Base-by-base conservation (phyloP, 2,797 vertebrate species). In the Carapus acus region DNA sequence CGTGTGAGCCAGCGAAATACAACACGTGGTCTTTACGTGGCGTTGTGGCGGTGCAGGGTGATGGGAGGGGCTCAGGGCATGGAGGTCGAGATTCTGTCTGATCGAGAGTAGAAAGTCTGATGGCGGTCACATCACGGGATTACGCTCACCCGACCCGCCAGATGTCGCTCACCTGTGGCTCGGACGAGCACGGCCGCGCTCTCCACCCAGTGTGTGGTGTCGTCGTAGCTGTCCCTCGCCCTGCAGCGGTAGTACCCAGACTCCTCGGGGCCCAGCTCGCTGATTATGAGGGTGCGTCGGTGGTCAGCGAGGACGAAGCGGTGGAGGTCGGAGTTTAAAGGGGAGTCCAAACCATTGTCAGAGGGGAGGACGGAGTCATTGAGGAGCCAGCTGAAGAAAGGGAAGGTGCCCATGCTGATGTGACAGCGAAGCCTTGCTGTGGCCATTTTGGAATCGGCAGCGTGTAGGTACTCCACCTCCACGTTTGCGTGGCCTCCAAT, bases 241-340 rank as follows among this genome's bases (percentile, higher is more conserved):
- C 65, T 71, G 80, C 88, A 90, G 52, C 43, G 59, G 57, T 89
- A 90, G 74, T 75, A 78, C 45, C 87, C 88, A 39, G 64, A 67
- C 37, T 76, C 73, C 65, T 69, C 61, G 6, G 65, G 27, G 15
- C 43, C 50, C 2, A 85, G 8, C 2, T 59, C 24, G 18, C 66
- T 17, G 42, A 89, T 64, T 17, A 88, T 3, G 1, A 90, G 79
- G 18, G 56, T 71, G 49, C 39, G 68, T 24, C 78, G 55, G 0
- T 4, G 31, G 23, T 76, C 49, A 1, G 33, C 7, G 1, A 75
- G 11, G 20, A 34, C 45, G 15, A 67, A 55, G 24, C 57, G 62
- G 53, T 62, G 19, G 20, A 27, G 31, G 34, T 18, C 1, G 0
- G 44, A 38, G 2, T 42, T 53, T 20, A 14, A 7, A 19, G 17